Percentiles rank a stretch among this genome's conserved stretches.
Evolutionary conservation across 2,113 vertebrate genomes (phyloP).

Genomic region (cat (Felis catus)): DNA sequence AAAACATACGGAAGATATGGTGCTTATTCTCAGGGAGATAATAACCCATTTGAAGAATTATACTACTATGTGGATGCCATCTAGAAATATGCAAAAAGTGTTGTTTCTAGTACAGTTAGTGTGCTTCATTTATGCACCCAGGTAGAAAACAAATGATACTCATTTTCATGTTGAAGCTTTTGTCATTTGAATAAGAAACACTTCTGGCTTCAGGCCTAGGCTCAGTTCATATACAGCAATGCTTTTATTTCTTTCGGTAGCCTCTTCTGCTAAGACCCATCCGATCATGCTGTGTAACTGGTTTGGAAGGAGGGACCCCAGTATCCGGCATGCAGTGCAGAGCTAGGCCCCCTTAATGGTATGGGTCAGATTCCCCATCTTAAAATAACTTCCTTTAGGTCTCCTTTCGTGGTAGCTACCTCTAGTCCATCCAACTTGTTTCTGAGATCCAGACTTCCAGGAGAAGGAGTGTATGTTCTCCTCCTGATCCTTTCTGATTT

Average conservation of each 20-base stretch:
- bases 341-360: accelerated
- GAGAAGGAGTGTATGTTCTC: neutral
- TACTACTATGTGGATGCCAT: neutral
- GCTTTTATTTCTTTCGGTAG: neutral
- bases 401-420: neutral
- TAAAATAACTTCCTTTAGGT: neutral
- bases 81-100: neutral
- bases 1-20: neutral
- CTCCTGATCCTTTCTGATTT: neutral
- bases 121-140: neutral
- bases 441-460: neutral
- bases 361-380: accelerated
- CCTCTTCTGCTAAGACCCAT: neutral
- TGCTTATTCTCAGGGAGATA: neutral
- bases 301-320: neutral
- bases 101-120: neutral
- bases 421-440: neutral
- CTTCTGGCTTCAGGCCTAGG: neutral
- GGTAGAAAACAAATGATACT: neutral
- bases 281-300: neutral
- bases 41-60: slow-evolving; percentile 14
- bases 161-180: neutral
- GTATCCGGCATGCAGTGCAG: accelerated
- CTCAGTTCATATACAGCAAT: neutral
- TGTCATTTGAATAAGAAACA: neutral